These are phyloP conservation scores for Rosalia funebris DNA, from an alignment of 2,888 invertebrate species.

Conservation along the genomic window DNA sequence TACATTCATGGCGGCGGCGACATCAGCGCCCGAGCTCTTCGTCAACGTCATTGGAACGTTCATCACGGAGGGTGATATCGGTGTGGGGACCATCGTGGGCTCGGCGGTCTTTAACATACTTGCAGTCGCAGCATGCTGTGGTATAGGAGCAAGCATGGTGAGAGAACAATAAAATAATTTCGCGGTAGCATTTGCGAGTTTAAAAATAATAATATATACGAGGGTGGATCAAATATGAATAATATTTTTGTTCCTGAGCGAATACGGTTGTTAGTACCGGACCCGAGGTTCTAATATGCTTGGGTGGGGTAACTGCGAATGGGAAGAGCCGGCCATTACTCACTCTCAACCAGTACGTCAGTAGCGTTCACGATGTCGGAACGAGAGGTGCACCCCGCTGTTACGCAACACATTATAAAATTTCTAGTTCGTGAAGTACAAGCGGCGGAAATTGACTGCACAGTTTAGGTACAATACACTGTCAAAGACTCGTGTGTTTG, in stretches of 20 bases:
- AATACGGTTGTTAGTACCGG: background rate
- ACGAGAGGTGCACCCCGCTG: too few species aligned
- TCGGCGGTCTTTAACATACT: conserved; percentile 84
- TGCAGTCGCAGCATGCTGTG: conserved; percentile 82
- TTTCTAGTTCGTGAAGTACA: background rate
- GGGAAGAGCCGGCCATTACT: too few species aligned
- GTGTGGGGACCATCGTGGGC: conserved; percentile 82
- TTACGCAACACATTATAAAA: too few species aligned
- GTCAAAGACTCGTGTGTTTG: background rate
- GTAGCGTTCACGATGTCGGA: too few species aligned
- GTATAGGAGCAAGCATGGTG: conserved; percentile 72
- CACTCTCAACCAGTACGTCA: too few species aligned
- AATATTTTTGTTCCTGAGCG: background rate
- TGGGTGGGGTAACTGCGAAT: too few species aligned
- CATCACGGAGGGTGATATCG: conserved; percentile 81
- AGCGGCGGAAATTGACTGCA: background rate
- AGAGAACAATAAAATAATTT: too few species aligned
- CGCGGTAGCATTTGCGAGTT: too few species aligned
- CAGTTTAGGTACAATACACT: background rate
- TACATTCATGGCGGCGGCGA: conserved; percentile 92
- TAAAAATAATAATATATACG: too few species aligned
- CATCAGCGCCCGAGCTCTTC: conserved; percentile 88
- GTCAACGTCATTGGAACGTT: conserved; percentile 87
- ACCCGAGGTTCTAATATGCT: background rate
- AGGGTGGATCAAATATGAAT: background rate